These are phyloP conservation scores for Oreochromis mossambicus DNA, from an alignment of 2,797 vertebrate species.

Conservation along the genomic window DNA sequence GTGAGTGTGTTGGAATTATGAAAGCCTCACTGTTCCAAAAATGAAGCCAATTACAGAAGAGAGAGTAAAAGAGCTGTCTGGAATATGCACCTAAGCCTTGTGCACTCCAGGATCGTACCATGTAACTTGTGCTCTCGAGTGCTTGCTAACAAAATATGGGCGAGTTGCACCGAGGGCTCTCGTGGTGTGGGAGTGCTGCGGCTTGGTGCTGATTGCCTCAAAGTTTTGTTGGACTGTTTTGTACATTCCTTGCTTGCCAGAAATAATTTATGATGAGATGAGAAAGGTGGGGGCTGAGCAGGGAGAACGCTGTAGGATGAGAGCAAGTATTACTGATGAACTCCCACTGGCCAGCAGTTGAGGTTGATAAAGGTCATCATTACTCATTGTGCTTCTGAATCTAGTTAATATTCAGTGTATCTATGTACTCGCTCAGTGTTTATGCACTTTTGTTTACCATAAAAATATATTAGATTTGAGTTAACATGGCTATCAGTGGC, in stretches of 20 bases:
- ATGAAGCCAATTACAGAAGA: slow-evolving; percentile 44
- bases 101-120: background rate
- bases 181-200: background rate
- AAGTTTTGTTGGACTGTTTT: slow-evolving; percentile 11
- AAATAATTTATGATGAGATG: background rate
- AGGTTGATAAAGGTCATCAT: background rate
- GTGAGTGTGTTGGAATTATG: background rate
- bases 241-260: background rate
- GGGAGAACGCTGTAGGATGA: background rate
- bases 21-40: slow-evolving; percentile 13
- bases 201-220: background rate
- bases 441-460: background rate
- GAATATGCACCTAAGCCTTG: background rate
- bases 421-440: background rate
- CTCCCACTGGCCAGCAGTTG: background rate
- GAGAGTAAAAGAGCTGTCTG: background rate
- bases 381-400: background rate
- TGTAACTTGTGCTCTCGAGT: background rate
- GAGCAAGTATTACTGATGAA: background rate
- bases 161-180: background rate
- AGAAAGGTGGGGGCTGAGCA: background rate
- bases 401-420: background rate
- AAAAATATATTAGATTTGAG: background rate
- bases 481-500: background rate
- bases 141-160: background rate